Evolutionary conservation across 2,888 invertebrate species (phyloP).

Genomic region (Drosophila aldrichi): DNA sequence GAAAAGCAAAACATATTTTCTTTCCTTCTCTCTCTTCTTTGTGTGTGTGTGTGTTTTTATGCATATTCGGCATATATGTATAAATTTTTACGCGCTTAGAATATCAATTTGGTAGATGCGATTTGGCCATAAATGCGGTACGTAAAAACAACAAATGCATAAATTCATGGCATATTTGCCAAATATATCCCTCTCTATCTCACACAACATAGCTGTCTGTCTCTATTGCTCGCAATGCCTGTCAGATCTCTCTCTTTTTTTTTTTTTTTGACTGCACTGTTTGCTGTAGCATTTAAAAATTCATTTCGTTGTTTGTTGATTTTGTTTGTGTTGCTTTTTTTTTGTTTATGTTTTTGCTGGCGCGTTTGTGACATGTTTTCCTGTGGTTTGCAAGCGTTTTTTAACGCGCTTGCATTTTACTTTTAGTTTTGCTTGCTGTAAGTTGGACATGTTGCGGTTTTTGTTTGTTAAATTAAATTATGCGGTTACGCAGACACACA

Average conservation of each 20-base stretch:
- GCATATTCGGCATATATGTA: constrained; percentile 57
- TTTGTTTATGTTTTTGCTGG: constrained; percentile 19
- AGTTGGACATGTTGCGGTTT: constrained; percentile 69
- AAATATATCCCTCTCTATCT: neutral
- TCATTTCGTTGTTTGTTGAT: constrained; percentile 44
- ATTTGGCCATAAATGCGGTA: constrained; percentile 68
- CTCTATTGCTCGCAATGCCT: neutral
- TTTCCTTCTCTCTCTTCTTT: neutral
- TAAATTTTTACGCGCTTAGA: constrained; percentile 75
- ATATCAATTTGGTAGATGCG: constrained; percentile 76
- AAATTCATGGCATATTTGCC: constrained; percentile 63
- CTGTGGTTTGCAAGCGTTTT: constrained; percentile 58
- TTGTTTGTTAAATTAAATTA: constrained; percentile 75
- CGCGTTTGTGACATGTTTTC: constrained; percentile 70
- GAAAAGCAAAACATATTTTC: constrained; percentile 11
- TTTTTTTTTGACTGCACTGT: constrained; percentile 30
- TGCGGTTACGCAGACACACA: constrained; percentile 53
- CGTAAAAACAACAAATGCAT: constrained; percentile 33
- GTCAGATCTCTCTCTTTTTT: neutral
- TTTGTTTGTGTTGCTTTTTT: neutral
- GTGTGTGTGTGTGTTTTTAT: constrained; percentile 42
- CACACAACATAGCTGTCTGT: neutral
- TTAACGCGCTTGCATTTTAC: constrained; percentile 32
- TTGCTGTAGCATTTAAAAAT: constrained; percentile 50
- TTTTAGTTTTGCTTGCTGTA: constrained; percentile 33